These are phyloP conservation scores for Anguilla anguilla DNA, from an alignment of 2,797 vertebrate species.

Conservation along the genomic window DNA sequence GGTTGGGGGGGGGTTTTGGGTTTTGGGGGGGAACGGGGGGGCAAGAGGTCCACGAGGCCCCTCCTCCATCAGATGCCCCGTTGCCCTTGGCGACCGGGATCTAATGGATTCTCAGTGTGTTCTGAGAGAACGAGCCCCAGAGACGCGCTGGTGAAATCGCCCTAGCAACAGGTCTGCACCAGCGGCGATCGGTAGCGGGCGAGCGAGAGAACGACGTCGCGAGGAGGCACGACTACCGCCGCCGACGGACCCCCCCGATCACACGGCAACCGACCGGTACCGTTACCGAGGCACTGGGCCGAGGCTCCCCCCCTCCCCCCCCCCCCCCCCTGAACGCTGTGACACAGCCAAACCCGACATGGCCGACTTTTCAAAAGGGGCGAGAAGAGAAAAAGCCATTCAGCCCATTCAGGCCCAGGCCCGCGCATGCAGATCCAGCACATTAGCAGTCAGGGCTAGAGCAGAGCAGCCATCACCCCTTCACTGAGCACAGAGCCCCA, in stretches of 20 bases:
- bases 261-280: neutral
- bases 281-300: neutral
- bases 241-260: neutral
- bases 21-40: neutral
- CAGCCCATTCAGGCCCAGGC: conserved; percentile 67
- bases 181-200: conserved; percentile 5
- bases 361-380: conserved; percentile 59
- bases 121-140: conserved; percentile 28
- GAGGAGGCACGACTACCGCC: neutral
- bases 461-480: too few relatives aligned
- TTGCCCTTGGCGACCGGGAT: conserved; percentile 64
- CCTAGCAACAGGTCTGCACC: conserved; percentile 13
- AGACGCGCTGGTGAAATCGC: neutral
- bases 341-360: conserved; percentile 42
- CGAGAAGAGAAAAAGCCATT: conserved; percentile 67
- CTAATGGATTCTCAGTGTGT: conserved; percentile 65
- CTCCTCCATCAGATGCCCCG: conserved; percentile 54
- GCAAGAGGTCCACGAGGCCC: conserved; percentile 45
- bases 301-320: too few relatives aligned
- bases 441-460: conserved; percentile 70
- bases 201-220: conserved; percentile 4
- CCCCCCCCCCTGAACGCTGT: neutral
- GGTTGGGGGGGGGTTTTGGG: conserved; percentile 40
- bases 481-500: too few relatives aligned
- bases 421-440: conserved; percentile 58